Percentiles rank a stretch among this genome's conserved stretches.
Evolutionary conservation across 2,888 invertebrate species (phyloP).

Genomic region (Sericinus montela): DNA sequence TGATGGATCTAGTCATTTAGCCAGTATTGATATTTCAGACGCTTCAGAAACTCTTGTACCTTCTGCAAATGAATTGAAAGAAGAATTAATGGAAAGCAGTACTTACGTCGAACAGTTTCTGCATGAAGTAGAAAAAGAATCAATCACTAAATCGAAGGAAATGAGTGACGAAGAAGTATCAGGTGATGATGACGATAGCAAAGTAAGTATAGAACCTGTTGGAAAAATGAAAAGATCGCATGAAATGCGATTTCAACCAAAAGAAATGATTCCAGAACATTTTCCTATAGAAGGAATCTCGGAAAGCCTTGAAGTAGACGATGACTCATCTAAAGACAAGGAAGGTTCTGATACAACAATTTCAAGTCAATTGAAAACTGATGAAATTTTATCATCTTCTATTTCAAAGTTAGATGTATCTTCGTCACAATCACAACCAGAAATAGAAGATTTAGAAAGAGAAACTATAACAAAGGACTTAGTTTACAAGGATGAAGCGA

Average conservation of each 20-base stretch:
- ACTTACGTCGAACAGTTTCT: constrained; percentile 78
- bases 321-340: constrained; percentile 61
- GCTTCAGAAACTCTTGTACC: constrained; percentile 95
- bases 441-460: constrained; percentile 44
- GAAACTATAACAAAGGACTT: constrained; percentile 35
- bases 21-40: constrained; percentile 94
- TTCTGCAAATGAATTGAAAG: constrained; percentile 89
- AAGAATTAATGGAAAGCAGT: constrained; percentile 83
- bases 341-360: constrained; percentile 68
- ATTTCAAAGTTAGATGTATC: constrained; percentile 67
- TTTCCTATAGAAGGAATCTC: constrained; percentile 59
- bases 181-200: constrained; percentile 77
- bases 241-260: constrained; percentile 92
- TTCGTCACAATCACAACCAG: constrained; percentile 52
- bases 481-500: constrained; percentile 41
- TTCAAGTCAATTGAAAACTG: constrained; percentile 68
- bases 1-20: constrained; percentile 92
- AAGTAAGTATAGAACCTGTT: constrained; percentile 74
- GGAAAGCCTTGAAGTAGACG: constrained; percentile 65
- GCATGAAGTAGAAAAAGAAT: constrained; percentile 59
- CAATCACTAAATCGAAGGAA: constrained; percentile 59
- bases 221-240: constrained; percentile 92
- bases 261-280: constrained; percentile 72
- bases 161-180: constrained; percentile 74
- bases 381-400: constrained; percentile 63